These are phyloP conservation scores for Erpobdella octoculata DNA, from an alignment of 2,888 invertebrate species.

Conservation along the genomic window DNA sequence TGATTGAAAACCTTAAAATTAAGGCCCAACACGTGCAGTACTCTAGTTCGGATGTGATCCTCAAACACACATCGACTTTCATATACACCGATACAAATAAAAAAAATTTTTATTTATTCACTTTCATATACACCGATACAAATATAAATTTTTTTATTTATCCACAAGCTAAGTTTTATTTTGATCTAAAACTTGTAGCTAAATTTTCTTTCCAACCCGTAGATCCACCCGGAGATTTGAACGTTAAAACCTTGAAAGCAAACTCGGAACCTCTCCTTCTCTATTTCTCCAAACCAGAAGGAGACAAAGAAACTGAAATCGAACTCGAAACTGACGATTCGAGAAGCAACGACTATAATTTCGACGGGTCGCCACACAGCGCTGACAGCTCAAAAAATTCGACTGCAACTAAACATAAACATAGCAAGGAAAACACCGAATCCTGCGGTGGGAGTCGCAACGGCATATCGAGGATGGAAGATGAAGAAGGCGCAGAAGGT, in stretches of 20 bases:
- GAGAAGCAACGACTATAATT: too few relatives aligned
- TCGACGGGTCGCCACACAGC: too few relatives aligned
- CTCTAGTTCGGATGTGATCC: too few relatives aligned
- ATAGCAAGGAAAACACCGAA: background rate
- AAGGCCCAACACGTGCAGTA: too few relatives aligned
- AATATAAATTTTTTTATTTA: background rate
- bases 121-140: background rate
- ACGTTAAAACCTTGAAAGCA: background rate
- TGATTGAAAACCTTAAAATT: too few relatives aligned
- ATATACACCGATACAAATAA: too few relatives aligned
- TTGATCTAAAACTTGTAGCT: too few relatives aligned
- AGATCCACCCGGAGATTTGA: slow-evolving; percentile 14
- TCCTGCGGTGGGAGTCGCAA: background rate
- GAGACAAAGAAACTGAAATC: background rate
- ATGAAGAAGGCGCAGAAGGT: background rate
- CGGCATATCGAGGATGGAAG: background rate
- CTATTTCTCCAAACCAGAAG: slow-evolving; percentile 6
- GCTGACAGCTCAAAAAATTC: too few relatives aligned
- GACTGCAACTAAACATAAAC: background rate
- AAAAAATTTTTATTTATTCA: too few relatives aligned
- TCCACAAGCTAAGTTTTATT: background rate
- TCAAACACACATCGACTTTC: too few relatives aligned
- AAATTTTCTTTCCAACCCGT: too few relatives aligned
- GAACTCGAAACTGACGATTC: background rate
- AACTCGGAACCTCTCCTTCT: slow-evolving; percentile 8